A percentile compares a stretch with the other conserved stretches of the same genome.
phyloP scores from a whole-genome alignment of 2,113 vertebrate genomes.

The Pseudonaja textilis region DNA sequence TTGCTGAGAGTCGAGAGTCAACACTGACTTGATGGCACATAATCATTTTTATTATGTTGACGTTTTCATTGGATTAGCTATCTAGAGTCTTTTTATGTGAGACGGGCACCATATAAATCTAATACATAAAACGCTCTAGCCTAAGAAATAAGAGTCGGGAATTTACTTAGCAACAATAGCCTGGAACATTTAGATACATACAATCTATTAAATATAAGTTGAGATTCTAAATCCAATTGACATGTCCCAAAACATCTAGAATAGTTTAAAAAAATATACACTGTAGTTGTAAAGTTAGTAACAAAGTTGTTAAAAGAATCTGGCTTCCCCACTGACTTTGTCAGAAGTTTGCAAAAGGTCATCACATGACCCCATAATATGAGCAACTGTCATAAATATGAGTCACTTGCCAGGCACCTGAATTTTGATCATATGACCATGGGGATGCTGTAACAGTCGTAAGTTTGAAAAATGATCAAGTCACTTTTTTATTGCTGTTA shows the following conservation, averaged over 20 bases:
- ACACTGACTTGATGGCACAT: neutral
- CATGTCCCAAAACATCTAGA: neutral
- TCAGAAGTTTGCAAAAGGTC: neutral
- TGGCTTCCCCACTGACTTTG: neutral
- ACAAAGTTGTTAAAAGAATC: neutral
- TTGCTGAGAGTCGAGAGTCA: neutral
- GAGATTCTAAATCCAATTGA: neutral
- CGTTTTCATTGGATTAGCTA: neutral
- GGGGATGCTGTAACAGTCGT: no score
- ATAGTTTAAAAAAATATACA: neutral
- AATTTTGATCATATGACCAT: neutral
- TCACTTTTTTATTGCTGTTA: no score
- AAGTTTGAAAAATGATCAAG: no score
- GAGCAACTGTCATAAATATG: neutral
- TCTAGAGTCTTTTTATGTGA: neutral
- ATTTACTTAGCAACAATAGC: neutral
- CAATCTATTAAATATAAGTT: neutral
- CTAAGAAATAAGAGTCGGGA: neutral
- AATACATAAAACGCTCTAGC: neutral
- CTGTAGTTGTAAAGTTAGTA: neutral
- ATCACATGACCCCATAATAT: neutral
- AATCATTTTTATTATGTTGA: neutral
- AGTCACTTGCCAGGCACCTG: neutral
- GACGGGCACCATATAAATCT: neutral
- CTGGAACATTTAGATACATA: neutral